These are phyloP conservation scores for Peromyscus californicus DNA, from an alignment of 2,113 vertebrate genomes.

Conservation along the genomic window DNA sequence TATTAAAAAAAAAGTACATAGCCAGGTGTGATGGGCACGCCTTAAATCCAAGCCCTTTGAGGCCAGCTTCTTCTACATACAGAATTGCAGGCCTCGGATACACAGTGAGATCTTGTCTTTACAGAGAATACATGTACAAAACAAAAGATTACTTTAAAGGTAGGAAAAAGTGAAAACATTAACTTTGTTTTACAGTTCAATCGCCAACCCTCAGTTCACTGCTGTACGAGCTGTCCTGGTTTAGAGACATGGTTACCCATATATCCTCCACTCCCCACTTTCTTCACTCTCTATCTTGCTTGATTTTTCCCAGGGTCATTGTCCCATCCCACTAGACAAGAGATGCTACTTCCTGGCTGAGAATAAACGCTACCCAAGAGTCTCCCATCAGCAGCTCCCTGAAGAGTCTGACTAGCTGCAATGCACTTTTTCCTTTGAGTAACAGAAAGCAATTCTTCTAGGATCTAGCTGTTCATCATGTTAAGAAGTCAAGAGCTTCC, in stretches of 20 bases:
- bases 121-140: background rate
- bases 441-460: background rate
- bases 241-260: background rate
- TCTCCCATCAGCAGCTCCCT: background rate
- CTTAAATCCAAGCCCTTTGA: background rate
- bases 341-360: background rate
- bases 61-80: background rate
- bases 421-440: background rate
- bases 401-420: background rate
- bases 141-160: background rate
- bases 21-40: accelerated
- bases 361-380: background rate
- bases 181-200: background rate
- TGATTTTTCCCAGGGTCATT: background rate
- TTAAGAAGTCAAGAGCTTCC: background rate
- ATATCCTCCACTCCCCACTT: background rate
- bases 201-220: background rate
- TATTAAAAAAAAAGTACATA: background rate
- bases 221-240: background rate
- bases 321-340: background rate
- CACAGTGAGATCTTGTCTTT: background rate
- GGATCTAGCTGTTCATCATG: background rate
- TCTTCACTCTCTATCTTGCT: accelerated
- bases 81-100: background rate
- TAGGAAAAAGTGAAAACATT: background rate